A percentile compares a stretch with the other conserved stretches of the same genome.
Conservation (phyloP, 2,113 vertebrate species). For the Calonectris borealis region DNA sequence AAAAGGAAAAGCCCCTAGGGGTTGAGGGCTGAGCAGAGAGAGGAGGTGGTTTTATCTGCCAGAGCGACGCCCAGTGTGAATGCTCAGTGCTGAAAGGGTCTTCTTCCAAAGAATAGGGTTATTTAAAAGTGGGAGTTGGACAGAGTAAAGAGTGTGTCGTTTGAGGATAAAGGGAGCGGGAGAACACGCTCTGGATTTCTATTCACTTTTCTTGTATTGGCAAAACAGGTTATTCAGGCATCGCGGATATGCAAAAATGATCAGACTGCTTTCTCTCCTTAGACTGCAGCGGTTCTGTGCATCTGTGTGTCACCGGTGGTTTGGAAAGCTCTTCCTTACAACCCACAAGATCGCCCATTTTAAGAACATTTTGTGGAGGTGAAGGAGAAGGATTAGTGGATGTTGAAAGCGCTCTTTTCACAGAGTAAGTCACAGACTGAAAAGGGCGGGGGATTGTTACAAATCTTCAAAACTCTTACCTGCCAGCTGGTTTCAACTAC, state of each 20-base stretch:
- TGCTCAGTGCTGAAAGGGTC: not conserved
- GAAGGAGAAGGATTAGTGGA: conserved; percentile 10
- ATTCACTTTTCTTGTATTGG: not conserved
- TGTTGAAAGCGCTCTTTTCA: not conserved
- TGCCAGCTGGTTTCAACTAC: not conserved
- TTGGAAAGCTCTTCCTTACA: not conserved
- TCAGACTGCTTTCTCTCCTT: not conserved
- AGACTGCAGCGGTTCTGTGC: not conserved
- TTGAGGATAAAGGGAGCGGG: not conserved
- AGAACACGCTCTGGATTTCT: not conserved
- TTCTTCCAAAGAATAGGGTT: not conserved
- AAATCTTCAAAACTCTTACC: not conserved
- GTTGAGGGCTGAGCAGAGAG: not conserved
- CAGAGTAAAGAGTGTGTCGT: not conserved
- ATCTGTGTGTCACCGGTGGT: not conserved
- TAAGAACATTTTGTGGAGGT: not conserved
- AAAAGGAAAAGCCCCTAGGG: not conserved
- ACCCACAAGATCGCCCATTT: conserved; percentile 4
- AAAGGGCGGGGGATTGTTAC: not conserved
- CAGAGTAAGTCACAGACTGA: not conserved
- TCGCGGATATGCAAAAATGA: not conserved
- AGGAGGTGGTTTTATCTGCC: not conserved
- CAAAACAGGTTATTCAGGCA: conserved; percentile 45
- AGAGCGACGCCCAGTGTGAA: not conserved
- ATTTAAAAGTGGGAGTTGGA: not conserved